Percentiles rank a stretch among this genome's conserved stretches.
phyloP scores from a whole-genome alignment of 2,888 invertebrate species.

The Pristionchus mayeri region DNA sequence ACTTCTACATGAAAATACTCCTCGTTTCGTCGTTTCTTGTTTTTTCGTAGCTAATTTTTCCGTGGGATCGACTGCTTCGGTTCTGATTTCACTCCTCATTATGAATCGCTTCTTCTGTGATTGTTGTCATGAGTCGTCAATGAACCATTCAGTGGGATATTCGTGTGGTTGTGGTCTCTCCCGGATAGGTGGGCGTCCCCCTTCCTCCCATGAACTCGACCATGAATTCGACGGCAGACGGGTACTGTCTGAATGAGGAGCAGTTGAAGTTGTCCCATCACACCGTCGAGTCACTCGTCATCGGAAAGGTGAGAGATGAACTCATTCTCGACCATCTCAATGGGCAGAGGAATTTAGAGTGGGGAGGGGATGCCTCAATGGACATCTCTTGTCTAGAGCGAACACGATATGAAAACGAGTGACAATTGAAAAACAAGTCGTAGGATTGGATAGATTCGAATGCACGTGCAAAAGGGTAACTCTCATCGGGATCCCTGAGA shows the following conservation, averaged over 20 bases:
- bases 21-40: no score
- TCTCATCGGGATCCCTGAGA: no score
- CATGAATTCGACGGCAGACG: conserved; percentile 53
- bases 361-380: no score
- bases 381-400: not conserved
- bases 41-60: no score
- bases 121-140: no score
- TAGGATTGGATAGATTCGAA: not conserved
- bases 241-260: conserved; percentile 64
- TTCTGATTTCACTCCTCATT: no score
- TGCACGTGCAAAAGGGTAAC: not conserved
- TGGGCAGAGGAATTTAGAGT: no score
- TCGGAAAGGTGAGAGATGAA: conserved; percentile 57
- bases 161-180: not conserved
- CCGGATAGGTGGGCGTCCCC: not conserved
- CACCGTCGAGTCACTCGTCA: conserved; percentile 62
- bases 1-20: not conserved
- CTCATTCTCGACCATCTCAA: not conserved
- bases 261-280: conserved; percentile 65
- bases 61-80: no score
- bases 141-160: no score
- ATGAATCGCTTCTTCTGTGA: no score
- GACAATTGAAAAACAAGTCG: not conserved
- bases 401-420: not conserved
- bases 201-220: not conserved